These are phyloP conservation scores for Sus scrofa DNA, from an alignment of 2,113 vertebrate genomes.

Conservation along the genomic window DNA sequence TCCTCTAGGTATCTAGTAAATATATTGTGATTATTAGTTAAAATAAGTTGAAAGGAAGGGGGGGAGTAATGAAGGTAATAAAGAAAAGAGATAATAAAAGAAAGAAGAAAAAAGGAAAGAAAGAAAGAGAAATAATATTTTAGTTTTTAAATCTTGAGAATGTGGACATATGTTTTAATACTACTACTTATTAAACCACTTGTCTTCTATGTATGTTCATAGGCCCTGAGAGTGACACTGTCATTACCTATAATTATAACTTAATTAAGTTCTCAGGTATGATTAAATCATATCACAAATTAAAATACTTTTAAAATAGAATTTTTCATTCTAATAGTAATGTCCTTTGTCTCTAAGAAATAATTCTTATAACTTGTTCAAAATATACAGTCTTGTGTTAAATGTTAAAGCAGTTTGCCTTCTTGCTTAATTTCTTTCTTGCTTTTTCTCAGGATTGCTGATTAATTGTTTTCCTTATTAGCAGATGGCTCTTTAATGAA, in stretches of 20 bases:
- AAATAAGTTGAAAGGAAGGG: not conserved
- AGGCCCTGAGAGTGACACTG: not conserved
- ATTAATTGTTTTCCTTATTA: conserved; percentile 36
- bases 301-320: conserved; percentile 1
- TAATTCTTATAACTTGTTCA: conserved; percentile 26
- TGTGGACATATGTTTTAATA: conserved; percentile 15
- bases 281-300: conserved; percentile 43
- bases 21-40: not conserved
- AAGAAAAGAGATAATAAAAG: too few species aligned
- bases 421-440: conserved; percentile 29
- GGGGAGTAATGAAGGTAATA: not conserved
- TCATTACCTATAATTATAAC: conserved; percentile 60
- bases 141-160: not conserved
- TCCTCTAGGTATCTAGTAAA: not conserved
- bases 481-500: conserved; percentile 45
- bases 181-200: not conserved
- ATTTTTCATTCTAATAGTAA: not conserved
- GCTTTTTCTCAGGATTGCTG: not conserved
- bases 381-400: not conserved
- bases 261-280: conserved; percentile 47
- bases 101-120: not conserved
- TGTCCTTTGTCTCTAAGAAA: conserved; percentile 26
- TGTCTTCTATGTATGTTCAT: not conserved
- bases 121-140: not conserved
- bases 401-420: not conserved